Evolutionary conservation across 2,113 vertebrate genomes (phyloP), one percentile per base, ranked within the genome.

Genomic region (Chamaetylas fuelleborni): DNA sequence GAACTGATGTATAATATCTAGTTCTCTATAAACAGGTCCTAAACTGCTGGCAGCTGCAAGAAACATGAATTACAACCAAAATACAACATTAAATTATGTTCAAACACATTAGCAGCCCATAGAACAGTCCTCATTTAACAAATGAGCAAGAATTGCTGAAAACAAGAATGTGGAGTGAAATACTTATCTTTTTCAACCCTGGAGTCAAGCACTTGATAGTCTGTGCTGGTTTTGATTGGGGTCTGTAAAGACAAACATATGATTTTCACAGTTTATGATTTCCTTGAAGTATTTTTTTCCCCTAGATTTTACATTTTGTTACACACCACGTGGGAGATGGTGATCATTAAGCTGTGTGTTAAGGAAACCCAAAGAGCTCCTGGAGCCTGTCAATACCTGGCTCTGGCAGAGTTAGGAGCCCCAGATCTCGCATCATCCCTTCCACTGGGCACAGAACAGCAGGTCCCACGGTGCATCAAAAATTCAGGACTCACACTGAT

Each of bases 311-410:
- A 23, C 3, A 16, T 25, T 84, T 67, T 85, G 40, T 42, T 65
- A 25, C 22, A 6, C 11, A 20, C 19, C 51, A 20, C 0, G 0
- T 73, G 42, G 58, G 90, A 65, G 33, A 16, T 19, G 43, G 23
- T 17, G 43, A 33, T 72, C 33, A 19, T 45, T 76, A 26, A 74
- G 25, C 13, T 25, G 17, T 6, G 25, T 12, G n/a, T 36, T 36
- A 19, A 43, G 57, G 54, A 76, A 79, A 43, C 4, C 9, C 85
- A 33, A 4, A 43, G 31, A 66, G 54, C 78, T 40, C 3, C 0
- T 16, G 50, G 6, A 71, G 79, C 33, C 61, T 2, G 0, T 33
- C 2, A 1, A 7, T 2, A 7, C 11, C 1, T 0, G 0, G 16
- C n/a, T 72, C 57, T 62, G 65, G 24, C 38, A 65, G 29, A 56